Evolutionary conservation across 2,113 vertebrate genomes (phyloP), one percentile per base, ranked within the genome.

Genomic region (Stercorarius parasiticus): DNA sequence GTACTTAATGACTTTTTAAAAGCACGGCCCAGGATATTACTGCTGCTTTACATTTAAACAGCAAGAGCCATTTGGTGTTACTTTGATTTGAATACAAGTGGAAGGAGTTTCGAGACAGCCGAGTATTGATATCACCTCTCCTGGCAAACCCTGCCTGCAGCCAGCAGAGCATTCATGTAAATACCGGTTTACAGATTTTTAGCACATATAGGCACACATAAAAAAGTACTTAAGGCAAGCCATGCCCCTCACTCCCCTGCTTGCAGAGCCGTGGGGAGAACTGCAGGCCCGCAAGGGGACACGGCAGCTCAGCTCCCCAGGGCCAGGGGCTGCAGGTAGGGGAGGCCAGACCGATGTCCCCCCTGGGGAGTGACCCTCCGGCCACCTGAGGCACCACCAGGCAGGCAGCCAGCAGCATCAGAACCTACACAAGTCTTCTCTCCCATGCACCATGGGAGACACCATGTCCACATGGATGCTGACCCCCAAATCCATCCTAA

Each of bases 401-500:
- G 26, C 43, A 6, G 27, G 26, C 43, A 6, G 27, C 36, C 5
- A 2, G 26, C 8, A 3, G 47, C 26, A 6, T 8, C 9, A n/a
- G 4, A 23, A 11, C 11, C 3, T 19, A 17, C 14, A 1, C 15
- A 23, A 17, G 3, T 2, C 36, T 10, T 8, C 78, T 7, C n/a
- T n/a, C 40, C 70, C 21, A 2, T 2, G 12, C 56, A 49, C 45
- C 23, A 16, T 4, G 13, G 64, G 20, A 66, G 30, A 66, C 30
- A 34, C 29, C 30, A 1, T 0, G 3, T 6, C 70, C 56, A 34
- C 0, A 6, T 1, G 6, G 62, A 86, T 15, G 13, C 14, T 4
- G 8, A 38, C 3, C 13, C 52, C 64, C 30, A 58, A 13, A 67
- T 5, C 52, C 72, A 71, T 15, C 15, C 30, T 4, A 16, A 15